Base-by-base conservation (phyloP, 2,888 invertebrate genomes). In the Sepiola atlantica region DNA sequence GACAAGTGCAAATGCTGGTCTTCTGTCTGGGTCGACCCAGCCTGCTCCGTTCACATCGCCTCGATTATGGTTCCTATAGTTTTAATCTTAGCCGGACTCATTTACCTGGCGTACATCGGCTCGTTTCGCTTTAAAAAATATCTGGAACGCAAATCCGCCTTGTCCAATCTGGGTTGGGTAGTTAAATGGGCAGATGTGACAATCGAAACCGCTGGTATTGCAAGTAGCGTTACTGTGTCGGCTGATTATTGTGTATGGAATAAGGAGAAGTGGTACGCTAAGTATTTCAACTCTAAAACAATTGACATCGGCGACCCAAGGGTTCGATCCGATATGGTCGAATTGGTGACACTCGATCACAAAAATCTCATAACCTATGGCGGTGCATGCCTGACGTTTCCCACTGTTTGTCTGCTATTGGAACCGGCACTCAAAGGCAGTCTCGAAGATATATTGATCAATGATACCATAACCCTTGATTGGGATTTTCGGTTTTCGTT, bases 401-500 rank as follows among this genome's bases (percentile, higher is more conserved):
- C 96, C 16, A 94, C 95, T 95, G 96, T 96, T 12, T 94, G 94
- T 90, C 90, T 96, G 24, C 94, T 96, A 21, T 94, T 95, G 92
- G 96, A 96, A 94, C 92, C 95, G 18, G 94, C 95, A 93, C 95
- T 95, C 90, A 96, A 96, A 94, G 97, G 96, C 32, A 96, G 96
- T 95, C 95, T 97, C 2, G 95, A 96, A 95, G 96, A 97, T 94
- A 94, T 97, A 24, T 94, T 97, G 90, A 95, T 95, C 24, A 96
- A 96, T 95, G 96, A 96, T 21, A 95, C 95, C 91, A 95, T 96
- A 35, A 96, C 95, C 94, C 95, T 97, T 35, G 96, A 96, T 61
- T 95, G 96, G 95, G 96, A 96, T 94, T 97, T 96, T 95, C 95
- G 95, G 57, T 95, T 96, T 28, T 96, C 96, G 18, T 95, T 97